A percentile compares a stretch with the other conserved stretches of the same genome.
Evolutionary conservation across 2,113 vertebrate genomes (phyloP).

Genomic region (Tursiops truncatus): DNA sequence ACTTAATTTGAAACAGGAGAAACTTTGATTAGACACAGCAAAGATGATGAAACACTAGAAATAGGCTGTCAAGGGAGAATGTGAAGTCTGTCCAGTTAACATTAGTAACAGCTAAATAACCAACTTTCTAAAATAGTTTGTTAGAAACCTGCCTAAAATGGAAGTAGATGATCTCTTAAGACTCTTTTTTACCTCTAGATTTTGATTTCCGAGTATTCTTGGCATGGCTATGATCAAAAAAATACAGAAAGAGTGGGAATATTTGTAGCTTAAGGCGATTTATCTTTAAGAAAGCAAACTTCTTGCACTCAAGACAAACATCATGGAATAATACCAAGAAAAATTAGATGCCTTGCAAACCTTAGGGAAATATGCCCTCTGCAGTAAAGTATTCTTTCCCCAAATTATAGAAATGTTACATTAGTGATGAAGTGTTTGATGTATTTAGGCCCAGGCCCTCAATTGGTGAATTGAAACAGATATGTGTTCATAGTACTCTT

Average conservation of each 20-base stretch:
- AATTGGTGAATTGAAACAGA: conserved; percentile 78
- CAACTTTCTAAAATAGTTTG: not conserved
- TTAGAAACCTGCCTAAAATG: not conserved
- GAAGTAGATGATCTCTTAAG: not conserved
- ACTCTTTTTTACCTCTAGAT: not conserved
- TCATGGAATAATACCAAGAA: conserved; percentile 72
- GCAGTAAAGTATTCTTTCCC: conserved; percentile 77
- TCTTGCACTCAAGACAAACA: conserved; percentile 64
- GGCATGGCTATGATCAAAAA: conserved; percentile 52
- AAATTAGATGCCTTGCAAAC: conserved; percentile 74
- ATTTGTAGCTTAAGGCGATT: conserved; percentile 63
- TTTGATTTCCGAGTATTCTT: not conserved
- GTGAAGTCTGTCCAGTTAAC: not conserved
- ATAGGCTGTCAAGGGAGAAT: not conserved
- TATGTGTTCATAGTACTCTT: conserved; percentile 53
- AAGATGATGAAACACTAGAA: not conserved
- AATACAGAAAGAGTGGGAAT: conserved; percentile 6
- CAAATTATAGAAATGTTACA: conserved; percentile 78
- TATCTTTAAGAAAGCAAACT: conserved; percentile 65
- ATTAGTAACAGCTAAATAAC: not conserved
- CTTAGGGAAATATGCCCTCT: conserved; percentile 76
- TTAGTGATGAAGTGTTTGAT: conserved; percentile 80
- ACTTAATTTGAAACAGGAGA: conserved; percentile 38
- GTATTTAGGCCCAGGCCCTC: conserved; percentile 65
- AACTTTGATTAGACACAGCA: not conserved